phyloP scores from a whole-genome alignment of 2,113 vertebrate species.

The Scophthalmus maximus region DNA sequence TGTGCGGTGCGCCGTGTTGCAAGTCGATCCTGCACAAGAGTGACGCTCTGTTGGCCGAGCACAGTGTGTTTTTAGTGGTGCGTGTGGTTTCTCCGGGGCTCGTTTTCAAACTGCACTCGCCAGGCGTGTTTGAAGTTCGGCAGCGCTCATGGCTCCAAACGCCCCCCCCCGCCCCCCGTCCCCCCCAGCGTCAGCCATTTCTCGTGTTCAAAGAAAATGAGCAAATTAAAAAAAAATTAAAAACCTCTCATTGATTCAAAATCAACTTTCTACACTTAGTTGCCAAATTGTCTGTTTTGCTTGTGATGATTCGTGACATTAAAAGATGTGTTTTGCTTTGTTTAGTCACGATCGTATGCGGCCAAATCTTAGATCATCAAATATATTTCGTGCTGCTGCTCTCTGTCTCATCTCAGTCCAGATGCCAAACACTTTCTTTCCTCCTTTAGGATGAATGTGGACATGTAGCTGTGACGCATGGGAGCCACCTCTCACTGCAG shows the following conservation, averaged over 20 bases:
- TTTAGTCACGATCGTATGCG: too few species aligned
- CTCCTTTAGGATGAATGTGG: neutral
- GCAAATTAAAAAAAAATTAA: slow-evolving; percentile 1
- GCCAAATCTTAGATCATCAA: neutral
- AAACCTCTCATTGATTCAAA: neutral
- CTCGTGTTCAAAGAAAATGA: slow-evolving; percentile 8
- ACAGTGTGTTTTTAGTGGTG: slow-evolving; percentile 48
- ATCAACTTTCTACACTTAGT: neutral
- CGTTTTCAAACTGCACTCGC: slow-evolving; percentile 37
- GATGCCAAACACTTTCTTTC: neutral
- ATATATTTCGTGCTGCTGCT: neutral
- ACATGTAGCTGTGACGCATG: slow-evolving; percentile 3
- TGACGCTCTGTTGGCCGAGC: slow-evolving; percentile 36
- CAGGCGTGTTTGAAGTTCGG: slow-evolving; percentile 41
- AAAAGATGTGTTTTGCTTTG: neutral
- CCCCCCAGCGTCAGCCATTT: too few species aligned
- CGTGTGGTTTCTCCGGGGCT: slow-evolving; percentile 50
- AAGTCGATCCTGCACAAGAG: slow-evolving; percentile 49
- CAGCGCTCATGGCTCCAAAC: slow-evolving; percentile 9
- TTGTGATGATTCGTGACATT: neutral
- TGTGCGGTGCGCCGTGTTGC: slow-evolving; percentile 49
- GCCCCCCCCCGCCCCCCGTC: too few species aligned
- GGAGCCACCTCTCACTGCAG: slow-evolving; percentile 2
- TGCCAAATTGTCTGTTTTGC: neutral
- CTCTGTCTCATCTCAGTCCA: neutral